A percentile compares a stretch with the other conserved stretches of the same genome.
phyloP scores from a whole-genome alignment of 2,113 vertebrate genomes.

The Serinus canaria region DNA sequence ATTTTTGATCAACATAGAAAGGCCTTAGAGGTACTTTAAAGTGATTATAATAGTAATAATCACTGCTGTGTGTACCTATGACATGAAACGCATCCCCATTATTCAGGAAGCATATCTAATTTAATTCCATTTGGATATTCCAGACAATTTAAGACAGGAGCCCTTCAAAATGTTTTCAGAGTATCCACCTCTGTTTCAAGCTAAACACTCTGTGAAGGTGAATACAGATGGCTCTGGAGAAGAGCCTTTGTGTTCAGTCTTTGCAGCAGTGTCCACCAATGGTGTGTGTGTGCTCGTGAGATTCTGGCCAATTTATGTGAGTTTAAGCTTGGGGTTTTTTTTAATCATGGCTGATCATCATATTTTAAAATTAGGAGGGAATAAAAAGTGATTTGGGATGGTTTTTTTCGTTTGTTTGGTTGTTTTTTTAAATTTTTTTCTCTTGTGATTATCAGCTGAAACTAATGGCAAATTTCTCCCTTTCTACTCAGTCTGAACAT shows the following conservation, averaged over 20 bases:
- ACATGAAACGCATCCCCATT: not conserved
- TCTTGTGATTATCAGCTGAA: not conserved
- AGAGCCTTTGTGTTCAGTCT: not conserved
- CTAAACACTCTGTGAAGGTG: not conserved
- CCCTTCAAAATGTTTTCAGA: not conserved
- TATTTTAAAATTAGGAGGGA: not conserved
- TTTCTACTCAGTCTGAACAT: not conserved
- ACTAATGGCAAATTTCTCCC: not conserved
- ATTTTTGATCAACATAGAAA: constrained; percentile 31
- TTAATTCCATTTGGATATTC: not conserved
- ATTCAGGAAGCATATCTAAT: not conserved
- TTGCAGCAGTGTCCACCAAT: not conserved
- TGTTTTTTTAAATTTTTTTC: not conserved
- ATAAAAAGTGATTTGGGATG: not conserved
- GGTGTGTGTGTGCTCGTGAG: not conserved
- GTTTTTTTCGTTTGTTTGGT: accelerated
- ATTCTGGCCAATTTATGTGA: not conserved
- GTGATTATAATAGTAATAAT: not conserved
- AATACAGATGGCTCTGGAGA: not conserved
- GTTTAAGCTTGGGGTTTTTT: not conserved
- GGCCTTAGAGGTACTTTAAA: not conserved
- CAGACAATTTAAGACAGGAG: not conserved
- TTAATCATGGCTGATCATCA: not conserved
- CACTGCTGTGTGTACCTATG: not conserved
- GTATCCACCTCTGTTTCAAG: not conserved